These are phyloP conservation scores for Clanis bilineata DNA, from an alignment of 2,888 invertebrate genomes.

Conservation along the genomic window DNA sequence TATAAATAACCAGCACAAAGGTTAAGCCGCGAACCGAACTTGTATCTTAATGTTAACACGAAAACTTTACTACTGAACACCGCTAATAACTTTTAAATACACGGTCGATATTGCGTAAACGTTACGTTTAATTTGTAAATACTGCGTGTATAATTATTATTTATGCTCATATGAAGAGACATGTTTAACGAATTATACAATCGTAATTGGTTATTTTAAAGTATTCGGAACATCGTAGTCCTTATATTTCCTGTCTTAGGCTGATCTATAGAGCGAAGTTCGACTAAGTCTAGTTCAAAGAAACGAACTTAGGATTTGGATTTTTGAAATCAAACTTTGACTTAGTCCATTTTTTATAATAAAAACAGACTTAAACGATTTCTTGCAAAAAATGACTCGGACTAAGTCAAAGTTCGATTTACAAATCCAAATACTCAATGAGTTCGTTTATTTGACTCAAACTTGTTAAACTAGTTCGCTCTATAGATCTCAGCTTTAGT, in stretches of 20 bases:
- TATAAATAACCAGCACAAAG: constrained; percentile 50
- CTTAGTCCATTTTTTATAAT: not conserved
- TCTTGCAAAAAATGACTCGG: no score
- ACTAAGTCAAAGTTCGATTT: no score
- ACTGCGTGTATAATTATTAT: not conserved
- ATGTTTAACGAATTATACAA: not conserved
- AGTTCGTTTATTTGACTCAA: no score
- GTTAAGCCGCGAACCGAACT: constrained; percentile 32
- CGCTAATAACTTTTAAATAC: not conserved
- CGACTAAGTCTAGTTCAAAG: no score
- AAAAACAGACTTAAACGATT: not conserved
- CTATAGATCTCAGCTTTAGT: no score
- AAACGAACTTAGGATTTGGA: no score
- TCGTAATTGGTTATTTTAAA: not conserved
- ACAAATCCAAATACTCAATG: no score
- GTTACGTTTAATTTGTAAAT: not conserved
- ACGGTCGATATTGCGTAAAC: not conserved
- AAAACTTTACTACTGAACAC: constrained; percentile 1
- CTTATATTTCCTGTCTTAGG: not conserved
- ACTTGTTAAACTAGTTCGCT: no score
- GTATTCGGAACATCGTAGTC: not conserved
- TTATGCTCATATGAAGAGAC: not conserved
- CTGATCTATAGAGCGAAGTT: no score
- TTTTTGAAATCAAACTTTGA: no score
- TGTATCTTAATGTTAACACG: constrained; percentile 13